phyloP scores from a whole-genome alignment of 2,113 vertebrate species.

The Scomber colias region DNA sequence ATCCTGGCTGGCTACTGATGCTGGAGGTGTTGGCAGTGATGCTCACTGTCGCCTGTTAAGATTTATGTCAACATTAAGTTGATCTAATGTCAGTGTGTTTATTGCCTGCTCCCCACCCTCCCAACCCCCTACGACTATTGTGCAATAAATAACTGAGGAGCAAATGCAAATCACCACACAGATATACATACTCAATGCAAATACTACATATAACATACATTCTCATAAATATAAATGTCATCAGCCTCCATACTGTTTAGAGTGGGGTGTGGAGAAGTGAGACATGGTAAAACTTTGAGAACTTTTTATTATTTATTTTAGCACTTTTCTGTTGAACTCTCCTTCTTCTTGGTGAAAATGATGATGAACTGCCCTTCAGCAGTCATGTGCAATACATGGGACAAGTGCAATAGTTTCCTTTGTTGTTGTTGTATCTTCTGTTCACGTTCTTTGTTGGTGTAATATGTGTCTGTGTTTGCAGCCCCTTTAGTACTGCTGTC shows the following conservation, averaged over 20 bases:
- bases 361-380: too few species aligned
- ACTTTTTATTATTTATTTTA: too few species aligned
- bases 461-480: too few species aligned
- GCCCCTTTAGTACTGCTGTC: too few species aligned
- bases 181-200: conserved; percentile 4
- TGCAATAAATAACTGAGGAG: conserved; percentile 37
- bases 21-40: conserved; percentile 37
- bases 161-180: conserved; percentile 35
- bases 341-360: too few species aligned
- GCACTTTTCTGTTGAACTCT: too few species aligned
- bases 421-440: too few species aligned
- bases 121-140: not conserved
- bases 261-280: not conserved
- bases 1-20: conserved; percentile 50
- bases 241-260: conserved; percentile 17
- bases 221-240: not conserved
- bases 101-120: conserved; percentile 28
- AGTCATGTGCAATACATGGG: too few species aligned
- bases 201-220: not conserved
- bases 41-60: conserved; percentile 40
- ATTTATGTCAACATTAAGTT: conserved; percentile 60
- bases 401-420: too few species aligned
- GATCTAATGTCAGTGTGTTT: conserved; percentile 56
- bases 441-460: too few species aligned
- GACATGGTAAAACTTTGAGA: not conserved